Evolutionary conservation across 2,888 invertebrate genomes (phyloP).

Genomic region (Hyposoter didymator): DNA sequence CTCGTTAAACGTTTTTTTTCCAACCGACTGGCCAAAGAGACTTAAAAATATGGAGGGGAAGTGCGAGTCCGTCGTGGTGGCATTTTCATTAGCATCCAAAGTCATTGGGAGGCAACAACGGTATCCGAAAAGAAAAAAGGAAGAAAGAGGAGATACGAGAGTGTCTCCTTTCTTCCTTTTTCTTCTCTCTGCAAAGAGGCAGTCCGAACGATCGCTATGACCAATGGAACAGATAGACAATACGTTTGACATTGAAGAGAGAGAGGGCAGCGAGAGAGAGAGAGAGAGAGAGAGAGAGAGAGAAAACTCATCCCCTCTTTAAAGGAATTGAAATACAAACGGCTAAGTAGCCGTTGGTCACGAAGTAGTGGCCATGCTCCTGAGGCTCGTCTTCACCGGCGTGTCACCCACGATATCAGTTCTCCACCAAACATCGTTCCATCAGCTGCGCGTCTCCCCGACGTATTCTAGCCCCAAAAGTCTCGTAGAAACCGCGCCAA

Average conservation of each 20-base stretch:
- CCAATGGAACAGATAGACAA: slow-evolving; percentile 74
- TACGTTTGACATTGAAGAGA: neutral
- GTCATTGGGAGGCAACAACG: slow-evolving; percentile 67
- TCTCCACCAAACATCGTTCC: slow-evolving; percentile 75
- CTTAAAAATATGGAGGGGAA: slow-evolving; percentile 15
- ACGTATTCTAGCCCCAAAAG: neutral
- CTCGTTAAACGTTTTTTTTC: neutral
- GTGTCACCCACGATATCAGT: slow-evolving; percentile 80
- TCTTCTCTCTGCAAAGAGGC: slow-evolving; percentile 40
- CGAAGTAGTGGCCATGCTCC: slow-evolving; percentile 65
- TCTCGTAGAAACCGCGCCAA: slow-evolving; percentile 3
- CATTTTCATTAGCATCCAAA: slow-evolving; percentile 72
- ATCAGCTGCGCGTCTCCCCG: slow-evolving; percentile 72
- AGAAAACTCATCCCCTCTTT: slow-evolving; percentile 74
- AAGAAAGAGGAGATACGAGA: slow-evolving; percentile 60
- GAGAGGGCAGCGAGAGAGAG: neutral
- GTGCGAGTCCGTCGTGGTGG: slow-evolving; percentile 52
- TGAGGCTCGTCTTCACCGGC: slow-evolving; percentile 76
- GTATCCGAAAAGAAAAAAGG: slow-evolving; percentile 45
- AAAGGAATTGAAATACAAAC: slow-evolving; percentile 62
- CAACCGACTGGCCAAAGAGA: neutral
- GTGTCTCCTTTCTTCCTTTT: slow-evolving; percentile 2
- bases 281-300: slow-evolving; percentile 37
- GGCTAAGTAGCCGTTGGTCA: slow-evolving; percentile 29
- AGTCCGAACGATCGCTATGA: slow-evolving; percentile 69